Percentiles rank a stretch among this genome's conserved stretches.
phyloP scores from a whole-genome alignment of 1,140 invertebrate genomes.

The Holcopasites calliopsidis region DNA sequence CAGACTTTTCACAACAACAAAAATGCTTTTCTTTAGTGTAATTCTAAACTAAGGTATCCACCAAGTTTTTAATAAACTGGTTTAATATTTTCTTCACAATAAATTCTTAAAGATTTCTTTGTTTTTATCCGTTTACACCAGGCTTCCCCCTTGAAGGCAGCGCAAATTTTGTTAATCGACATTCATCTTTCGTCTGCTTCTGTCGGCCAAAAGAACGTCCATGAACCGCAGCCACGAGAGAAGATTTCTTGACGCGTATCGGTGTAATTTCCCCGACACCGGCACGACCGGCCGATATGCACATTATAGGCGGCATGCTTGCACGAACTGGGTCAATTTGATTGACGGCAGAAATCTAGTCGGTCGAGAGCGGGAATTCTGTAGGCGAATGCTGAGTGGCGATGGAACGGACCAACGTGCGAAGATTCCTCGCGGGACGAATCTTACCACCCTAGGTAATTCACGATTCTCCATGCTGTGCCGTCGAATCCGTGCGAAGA shows the following conservation, averaged over 20 bases:
- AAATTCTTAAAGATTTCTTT: too few relatives aligned
- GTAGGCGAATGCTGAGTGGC: slow-evolving; percentile 2
- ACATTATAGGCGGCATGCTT: slow-evolving; percentile 42
- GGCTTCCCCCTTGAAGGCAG: too few relatives aligned
- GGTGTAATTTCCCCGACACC: slow-evolving; percentile 29
- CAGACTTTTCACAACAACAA: too few relatives aligned
- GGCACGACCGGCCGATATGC: slow-evolving; percentile 6
- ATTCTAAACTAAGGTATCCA: too few relatives aligned
- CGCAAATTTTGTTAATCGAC: too few relatives aligned
- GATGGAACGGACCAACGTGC: neutral
- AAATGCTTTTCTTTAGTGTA: too few relatives aligned
- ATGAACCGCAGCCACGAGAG: too few relatives aligned
- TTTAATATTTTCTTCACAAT: too few relatives aligned
- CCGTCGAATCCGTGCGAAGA: neutral
- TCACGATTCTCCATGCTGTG: slow-evolving; percentile 49
- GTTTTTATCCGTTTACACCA: too few relatives aligned
- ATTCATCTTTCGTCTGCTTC: neutral
- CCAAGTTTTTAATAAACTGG: too few relatives aligned
- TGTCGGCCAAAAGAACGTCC: neutral
- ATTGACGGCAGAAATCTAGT: slow-evolving; percentile 50
- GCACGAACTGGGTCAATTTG: slow-evolving; percentile 60
- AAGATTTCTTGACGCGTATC: slow-evolving; percentile 6
- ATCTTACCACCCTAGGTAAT: slow-evolving; percentile 48
- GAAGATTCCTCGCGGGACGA: slow-evolving; percentile 35
- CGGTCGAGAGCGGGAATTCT: slow-evolving; percentile 17